phyloP scores from a whole-genome alignment of 2,797 vertebrate species.

The Helarctos malayanus region DNA sequence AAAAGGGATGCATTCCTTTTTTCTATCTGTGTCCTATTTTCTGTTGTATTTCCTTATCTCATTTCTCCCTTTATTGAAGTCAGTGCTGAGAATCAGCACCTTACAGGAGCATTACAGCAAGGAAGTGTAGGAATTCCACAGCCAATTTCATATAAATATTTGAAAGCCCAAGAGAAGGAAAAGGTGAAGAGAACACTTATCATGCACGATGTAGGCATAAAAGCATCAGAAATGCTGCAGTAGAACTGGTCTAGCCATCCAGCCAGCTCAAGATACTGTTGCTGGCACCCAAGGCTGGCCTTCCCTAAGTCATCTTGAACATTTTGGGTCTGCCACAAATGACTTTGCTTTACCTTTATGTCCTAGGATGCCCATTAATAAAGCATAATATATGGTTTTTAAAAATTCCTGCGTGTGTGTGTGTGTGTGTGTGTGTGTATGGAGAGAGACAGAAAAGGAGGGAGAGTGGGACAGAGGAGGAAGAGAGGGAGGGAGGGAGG shows the following conservation, averaged over 20 bases:
- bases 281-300: neutral
- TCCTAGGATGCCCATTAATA: neutral
- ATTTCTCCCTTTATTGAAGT: conserved; percentile 64
- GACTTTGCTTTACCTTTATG: neutral
- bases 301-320: conserved; percentile 58
- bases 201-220: neutral
- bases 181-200: conserved; percentile 50
- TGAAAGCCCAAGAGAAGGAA: conserved; percentile 53
- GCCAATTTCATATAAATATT: conserved; percentile 55
- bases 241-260: neutral
- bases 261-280: neutral
- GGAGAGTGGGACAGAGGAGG: neutral
- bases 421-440: neutral
- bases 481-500: neutral
- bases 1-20: conserved; percentile 32
- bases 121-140: neutral
- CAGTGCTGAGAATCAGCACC: conserved; percentile 57
- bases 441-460: neutral
- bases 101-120: neutral
- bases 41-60: conserved; percentile 68
- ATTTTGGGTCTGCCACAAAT: neutral
- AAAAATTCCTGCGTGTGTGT: neutral
- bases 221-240: conserved; percentile 21
- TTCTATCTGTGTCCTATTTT: conserved; percentile 66
- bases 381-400: neutral